These are phyloP conservation scores for Plemyria rubiginata DNA, from an alignment of 2,888 invertebrate species.

Conservation along the genomic window DNA sequence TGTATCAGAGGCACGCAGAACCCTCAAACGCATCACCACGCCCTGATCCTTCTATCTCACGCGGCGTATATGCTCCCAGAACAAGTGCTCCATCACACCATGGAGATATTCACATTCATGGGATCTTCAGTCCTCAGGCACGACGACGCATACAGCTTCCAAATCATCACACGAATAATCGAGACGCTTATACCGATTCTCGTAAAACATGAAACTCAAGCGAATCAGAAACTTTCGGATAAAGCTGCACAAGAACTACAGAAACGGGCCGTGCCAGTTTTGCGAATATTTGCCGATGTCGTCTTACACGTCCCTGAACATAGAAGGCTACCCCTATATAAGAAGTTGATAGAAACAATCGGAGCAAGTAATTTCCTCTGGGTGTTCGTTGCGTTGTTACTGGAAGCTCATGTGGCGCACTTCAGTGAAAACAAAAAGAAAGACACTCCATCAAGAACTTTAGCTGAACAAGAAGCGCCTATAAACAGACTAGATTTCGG, in stretches of 20 bases:
- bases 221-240: constrained; percentile 62
- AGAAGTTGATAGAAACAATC: constrained; percentile 90
- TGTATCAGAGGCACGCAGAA: constrained; percentile 96
- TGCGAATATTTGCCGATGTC: constrained; percentile 96
- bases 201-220: constrained; percentile 77
- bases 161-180: constrained; percentile 95
- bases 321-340: constrained; percentile 92
- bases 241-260: constrained; percentile 71
- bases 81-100: constrained; percentile 95
- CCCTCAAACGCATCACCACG: constrained; percentile 98
- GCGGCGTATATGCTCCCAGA: constrained; percentile 92
- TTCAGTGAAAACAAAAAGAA: constrained; percentile 78
- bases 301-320: constrained; percentile 97
- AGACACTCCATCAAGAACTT: constrained; percentile 56
- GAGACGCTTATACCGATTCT: constrained; percentile 95
- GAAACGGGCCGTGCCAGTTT: constrained; percentile 86
- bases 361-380: constrained; percentile 87
- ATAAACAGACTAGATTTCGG: constrained; percentile 88
- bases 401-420: constrained; percentile 89
- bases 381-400: constrained; percentile 88
- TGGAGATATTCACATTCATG: constrained; percentile 99
- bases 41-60: constrained; percentile 92
- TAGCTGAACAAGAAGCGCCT: constrained; percentile 75
- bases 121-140: constrained; percentile 96
- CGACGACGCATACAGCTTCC: constrained; percentile 97